phyloP scores from a whole-genome alignment of 2,797 vertebrate species.

The Hydrolagus colliei region DNA sequence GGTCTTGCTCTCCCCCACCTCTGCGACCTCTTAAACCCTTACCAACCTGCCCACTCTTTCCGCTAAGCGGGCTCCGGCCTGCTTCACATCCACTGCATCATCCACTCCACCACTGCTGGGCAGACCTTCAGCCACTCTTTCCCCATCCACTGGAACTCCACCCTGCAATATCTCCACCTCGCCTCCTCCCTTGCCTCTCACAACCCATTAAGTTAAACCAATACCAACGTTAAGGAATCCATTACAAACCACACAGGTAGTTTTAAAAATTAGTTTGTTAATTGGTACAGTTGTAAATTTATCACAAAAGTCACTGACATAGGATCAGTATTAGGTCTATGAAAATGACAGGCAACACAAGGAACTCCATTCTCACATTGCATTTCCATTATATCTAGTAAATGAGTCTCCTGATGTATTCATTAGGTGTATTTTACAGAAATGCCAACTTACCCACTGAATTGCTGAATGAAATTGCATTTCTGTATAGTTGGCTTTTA shows the following conservation, averaged over 20 bases:
- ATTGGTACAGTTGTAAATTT: slow-evolving; percentile 17
- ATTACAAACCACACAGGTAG: background rate
- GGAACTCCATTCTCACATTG: background rate
- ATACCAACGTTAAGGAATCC: slow-evolving; percentile 20
- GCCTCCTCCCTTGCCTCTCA: too few relatives aligned
- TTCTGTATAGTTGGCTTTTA: background rate
- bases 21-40: too few relatives aligned
- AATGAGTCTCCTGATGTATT: background rate
- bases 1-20: too few relatives aligned
- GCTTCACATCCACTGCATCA: too few relatives aligned
- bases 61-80: too few relatives aligned
- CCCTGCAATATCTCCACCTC: too few relatives aligned
- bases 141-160: too few relatives aligned
- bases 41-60: too few relatives aligned
- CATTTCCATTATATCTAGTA: background rate
- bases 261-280: slow-evolving; percentile 20
- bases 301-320: background rate
- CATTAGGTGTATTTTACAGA: background rate
- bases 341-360: background rate
- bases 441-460: background rate
- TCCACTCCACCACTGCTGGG: background rate
- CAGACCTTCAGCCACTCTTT: too few relatives aligned
- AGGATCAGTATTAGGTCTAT: background rate
- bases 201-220: background rate
- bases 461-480: background rate